Conservation (phyloP, 2,888 invertebrate genomes). For the Pheosia tremula region DNA sequence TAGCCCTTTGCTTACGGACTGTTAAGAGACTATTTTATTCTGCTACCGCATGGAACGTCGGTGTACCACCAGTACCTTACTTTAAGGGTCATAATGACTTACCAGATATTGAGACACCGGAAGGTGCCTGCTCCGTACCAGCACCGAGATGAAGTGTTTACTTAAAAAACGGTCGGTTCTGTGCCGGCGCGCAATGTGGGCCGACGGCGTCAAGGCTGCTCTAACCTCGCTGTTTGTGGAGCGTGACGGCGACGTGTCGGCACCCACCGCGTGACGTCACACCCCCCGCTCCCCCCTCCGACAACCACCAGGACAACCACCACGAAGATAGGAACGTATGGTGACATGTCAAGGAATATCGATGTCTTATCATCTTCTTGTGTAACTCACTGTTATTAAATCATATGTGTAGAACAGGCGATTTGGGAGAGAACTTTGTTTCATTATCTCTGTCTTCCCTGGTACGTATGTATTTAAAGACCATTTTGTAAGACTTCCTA, state of each 20-base stretch:
- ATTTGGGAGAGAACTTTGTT: no score
- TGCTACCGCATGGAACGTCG: neutral
- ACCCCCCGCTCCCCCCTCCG: constrained; percentile 32
- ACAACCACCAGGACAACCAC: constrained; percentile 1
- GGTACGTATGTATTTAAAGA: no score
- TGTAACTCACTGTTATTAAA: no score
- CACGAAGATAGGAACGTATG: neutral
- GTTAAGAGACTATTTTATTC: no score
- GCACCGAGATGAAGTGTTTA: constrained; percentile 56
- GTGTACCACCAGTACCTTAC: neutral
- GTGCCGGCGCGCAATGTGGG: constrained; percentile 77
- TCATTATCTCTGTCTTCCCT: no score
- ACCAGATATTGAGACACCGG: constrained; percentile 43
- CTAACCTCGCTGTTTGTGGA: constrained; percentile 83
- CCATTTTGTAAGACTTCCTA: no score
- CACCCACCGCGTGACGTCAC: constrained; percentile 80
- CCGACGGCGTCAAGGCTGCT: constrained; percentile 77
- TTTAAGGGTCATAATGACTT: constrained; percentile 26
- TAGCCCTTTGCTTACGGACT: no score
- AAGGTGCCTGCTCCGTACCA: constrained; percentile 50
- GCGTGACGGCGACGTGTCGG: constrained; percentile 83
- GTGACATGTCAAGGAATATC: neutral
- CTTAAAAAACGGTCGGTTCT: constrained; percentile 71
- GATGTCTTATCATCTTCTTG: no score
- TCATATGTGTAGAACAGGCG: no score